Conservation (phyloP, 1,140 invertebrate genomes). For the Heliothis virescens region DNA sequence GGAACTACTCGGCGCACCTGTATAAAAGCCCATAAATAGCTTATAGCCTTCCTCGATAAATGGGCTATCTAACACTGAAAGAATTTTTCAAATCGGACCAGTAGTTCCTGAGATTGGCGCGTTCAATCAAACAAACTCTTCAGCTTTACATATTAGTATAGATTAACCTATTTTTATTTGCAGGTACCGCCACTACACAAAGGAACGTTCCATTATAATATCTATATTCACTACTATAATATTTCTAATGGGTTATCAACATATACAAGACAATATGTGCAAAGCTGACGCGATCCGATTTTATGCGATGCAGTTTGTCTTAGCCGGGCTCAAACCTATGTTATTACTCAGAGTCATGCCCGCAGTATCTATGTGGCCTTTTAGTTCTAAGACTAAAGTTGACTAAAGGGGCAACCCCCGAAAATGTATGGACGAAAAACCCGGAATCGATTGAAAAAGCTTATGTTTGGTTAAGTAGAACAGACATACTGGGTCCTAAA, state of each 20-base stretch:
- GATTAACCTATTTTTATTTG: constrained; percentile 50
- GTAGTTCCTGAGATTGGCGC: too few relatives aligned
- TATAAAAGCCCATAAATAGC: too few relatives aligned
- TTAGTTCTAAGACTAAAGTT: constrained; percentile 41
- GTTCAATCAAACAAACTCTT: too few relatives aligned
- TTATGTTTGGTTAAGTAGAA: too few relatives aligned
- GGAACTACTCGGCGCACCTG: too few relatives aligned
- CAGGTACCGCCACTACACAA: constrained; percentile 77
- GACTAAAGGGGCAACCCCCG: constrained; percentile 16
- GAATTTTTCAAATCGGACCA: too few relatives aligned
- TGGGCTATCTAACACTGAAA: too few relatives aligned
- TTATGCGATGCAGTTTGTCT: constrained; percentile 62
- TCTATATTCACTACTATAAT: constrained; percentile 56
- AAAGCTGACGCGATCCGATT: constrained; percentile 55
- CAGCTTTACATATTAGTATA: too few relatives aligned
- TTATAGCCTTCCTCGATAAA: too few relatives aligned
- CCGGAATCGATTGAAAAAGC: too few relatives aligned
- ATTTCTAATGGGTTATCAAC: constrained; percentile 54
- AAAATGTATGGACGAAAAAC: too few relatives aligned
- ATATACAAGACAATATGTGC: constrained; percentile 60
- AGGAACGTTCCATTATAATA: constrained; percentile 66
- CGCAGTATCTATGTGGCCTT: constrained; percentile 68
- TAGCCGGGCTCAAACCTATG: constrained; percentile 60
- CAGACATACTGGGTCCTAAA: too few relatives aligned
- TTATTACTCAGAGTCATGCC: constrained; percentile 64